Evolutionary conservation across 2,113 vertebrate species (phyloP).

Genomic region (Pan troglodytes): NHGRI_mPanTro3-v2.1_pri NC_072403.2:170257501-170258000

Average conservation of each 20-base stretch:
- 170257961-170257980: neutral
- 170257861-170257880: neutral
- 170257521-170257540: neutral
- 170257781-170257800: neutral
- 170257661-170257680: neutral
- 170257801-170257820: neutral
- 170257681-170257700: neutral
- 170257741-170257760: too few relatives aligned
- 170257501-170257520: neutral
- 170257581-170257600: neutral
- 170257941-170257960: neutral
- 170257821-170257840: neutral
- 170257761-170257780: too few relatives aligned
- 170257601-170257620: neutral
- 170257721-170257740: too few relatives aligned
- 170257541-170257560: neutral
- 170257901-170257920: neutral
- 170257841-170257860: neutral
- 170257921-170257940: neutral
- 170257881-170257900: neutral
- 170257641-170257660: neutral
- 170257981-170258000: neutral
- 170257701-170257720: neutral
- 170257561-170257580: neutral
- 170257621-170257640: neutral